Evolutionary conservation across 2,888 invertebrate genomes (phyloP), one percentile per base, ranked within the genome.

Genomic region (Xanthorhoe designata): DNA sequence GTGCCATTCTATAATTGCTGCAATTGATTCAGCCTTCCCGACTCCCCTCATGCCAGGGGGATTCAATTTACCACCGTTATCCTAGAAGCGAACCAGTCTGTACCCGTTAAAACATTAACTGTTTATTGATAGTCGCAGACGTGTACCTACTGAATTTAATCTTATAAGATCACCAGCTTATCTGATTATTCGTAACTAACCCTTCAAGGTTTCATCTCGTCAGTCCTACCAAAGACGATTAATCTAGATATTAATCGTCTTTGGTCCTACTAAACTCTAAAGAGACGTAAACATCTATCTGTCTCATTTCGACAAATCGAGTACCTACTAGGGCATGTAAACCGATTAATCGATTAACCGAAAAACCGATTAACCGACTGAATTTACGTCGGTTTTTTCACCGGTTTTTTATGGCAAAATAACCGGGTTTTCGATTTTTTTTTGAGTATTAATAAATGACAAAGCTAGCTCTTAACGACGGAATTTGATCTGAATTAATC

Each of bases 21-120:
- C 68, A 64, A 74, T 72, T 72, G 68, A 66, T 72, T 72, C 60
- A 61, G 71, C 74, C 74, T 74, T 72, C 64, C 45, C 45, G 24
- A 17, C 62, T 61, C 71, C 68, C 68, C 64, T 66, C 54, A n/a
- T 59, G 42, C 17, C 38, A 47, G 45, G 17, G 38, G 53, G 13
- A 61, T 15, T 50, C 8, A 54, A 49, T 66, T 51, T 51, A 54
- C 29, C 35, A 19, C 15, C 7, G 42, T 50, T 52, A 57, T 61
- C 29, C 57, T 66, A 35, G 58, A 35, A 8, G 13, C 47, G 47
- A 47, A 47, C n/a, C 17, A 47, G 47, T 15, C 47, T 17, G 47
- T n/a, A 47, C 5, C 47, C 17, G 47, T 47, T 47, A 15, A 47
- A 47, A 47, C 17, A 17, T 17, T 17, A 8, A 47, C 47, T 13